These are phyloP conservation scores for Parnassius smintheus DNA, from an alignment of 2,888 invertebrate species.

Conservation along the genomic window DNA sequence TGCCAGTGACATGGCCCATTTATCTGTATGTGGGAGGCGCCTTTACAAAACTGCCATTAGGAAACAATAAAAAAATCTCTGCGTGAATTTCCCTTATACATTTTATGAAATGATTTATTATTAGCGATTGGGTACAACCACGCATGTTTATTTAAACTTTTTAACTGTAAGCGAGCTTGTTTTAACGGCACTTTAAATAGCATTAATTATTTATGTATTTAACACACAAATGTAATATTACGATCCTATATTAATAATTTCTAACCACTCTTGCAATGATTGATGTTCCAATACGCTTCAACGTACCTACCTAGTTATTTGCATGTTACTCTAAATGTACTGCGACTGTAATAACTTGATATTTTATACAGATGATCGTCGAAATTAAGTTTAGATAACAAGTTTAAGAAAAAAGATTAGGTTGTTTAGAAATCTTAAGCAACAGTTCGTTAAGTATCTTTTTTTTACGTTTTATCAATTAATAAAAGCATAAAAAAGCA, in stretches of 20 bases:
- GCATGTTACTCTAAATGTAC: conserved; percentile 34
- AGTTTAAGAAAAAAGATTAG: too few species aligned
- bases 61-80: too few species aligned
- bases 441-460: too few species aligned
- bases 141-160: background rate
- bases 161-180: background rate
- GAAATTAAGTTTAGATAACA: too few species aligned
- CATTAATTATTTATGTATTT: conserved; percentile 2
- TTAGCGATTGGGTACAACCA: background rate
- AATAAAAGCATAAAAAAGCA: too few species aligned
- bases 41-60: too few species aligned
- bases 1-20: too few species aligned
- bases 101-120: too few species aligned
- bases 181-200: conserved; percentile 24
- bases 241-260: conserved; percentile 13
- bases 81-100: too few species aligned
- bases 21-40: too few species aligned
- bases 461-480: too few species aligned
- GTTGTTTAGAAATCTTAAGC: too few species aligned
- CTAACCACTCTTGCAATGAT: conserved; percentile 40
- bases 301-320: conserved; percentile 35
- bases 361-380: conserved; percentile 18
- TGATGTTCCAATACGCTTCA: conserved; percentile 40
- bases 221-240: conserved; percentile 19
- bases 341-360: conserved; percentile 25